phyloP scores from a whole-genome alignment of 2,888 invertebrate species.

The Imbricaverruca yamaguchii region DNA sequence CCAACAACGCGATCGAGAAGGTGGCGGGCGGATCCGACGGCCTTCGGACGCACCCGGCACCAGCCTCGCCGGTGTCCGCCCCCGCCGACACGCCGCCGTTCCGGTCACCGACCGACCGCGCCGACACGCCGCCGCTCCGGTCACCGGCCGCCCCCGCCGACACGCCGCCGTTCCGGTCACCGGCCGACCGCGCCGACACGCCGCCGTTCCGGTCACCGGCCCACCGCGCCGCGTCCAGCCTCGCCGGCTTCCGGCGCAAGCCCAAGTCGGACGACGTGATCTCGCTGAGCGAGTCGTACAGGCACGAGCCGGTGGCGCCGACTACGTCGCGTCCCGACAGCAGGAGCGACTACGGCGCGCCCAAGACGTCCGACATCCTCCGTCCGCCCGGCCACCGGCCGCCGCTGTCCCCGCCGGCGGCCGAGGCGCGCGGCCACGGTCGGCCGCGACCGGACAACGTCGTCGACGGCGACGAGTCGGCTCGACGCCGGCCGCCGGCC shows the following conservation, averaged over 20 bases:
- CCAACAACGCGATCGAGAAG: too few species aligned
- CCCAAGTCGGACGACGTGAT: slow-evolving; percentile 6
- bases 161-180: background rate
- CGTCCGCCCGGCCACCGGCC: background rate
- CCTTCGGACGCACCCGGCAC: background rate
- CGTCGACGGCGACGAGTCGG: background rate
- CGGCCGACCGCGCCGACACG: background rate
- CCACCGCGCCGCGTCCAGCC: background rate
- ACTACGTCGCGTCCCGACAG: background rate
- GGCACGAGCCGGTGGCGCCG: background rate
- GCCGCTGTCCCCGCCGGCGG: background rate
- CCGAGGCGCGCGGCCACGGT: background rate
- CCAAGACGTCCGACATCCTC: background rate
- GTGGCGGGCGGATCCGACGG: background rate
- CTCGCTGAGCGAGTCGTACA: background rate
- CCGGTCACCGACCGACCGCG: too few species aligned
- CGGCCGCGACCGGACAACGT: too few species aligned
- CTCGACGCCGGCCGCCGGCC: background rate
- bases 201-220: too few species aligned
- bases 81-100: background rate
- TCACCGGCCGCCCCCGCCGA: background rate
- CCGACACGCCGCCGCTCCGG: background rate
- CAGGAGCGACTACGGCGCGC: background rate
- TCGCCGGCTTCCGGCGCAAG: too few species aligned
- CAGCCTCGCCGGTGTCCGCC: background rate